A percentile compares a stretch with the other conserved stretches of the same genome.
These are phyloP conservation scores for Ochlodes sylvanus DNA, from an alignment of 2,888 invertebrate genomes.

Conservation along the genomic window DNA sequence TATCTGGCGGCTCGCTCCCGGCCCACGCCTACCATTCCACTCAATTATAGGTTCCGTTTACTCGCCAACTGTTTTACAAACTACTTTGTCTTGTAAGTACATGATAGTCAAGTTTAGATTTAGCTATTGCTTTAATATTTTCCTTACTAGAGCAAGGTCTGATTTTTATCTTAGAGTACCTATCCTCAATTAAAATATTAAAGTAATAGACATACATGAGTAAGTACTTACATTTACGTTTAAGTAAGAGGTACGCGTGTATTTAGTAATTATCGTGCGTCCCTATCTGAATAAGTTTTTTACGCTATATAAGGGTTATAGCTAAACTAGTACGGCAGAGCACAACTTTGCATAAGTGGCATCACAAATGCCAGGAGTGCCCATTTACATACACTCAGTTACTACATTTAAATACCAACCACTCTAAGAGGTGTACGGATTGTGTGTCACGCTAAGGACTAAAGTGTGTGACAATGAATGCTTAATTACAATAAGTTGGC, in stretches of 20 bases:
- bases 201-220: too few species aligned
- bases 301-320: conserved; percentile 16
- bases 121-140: neutral
- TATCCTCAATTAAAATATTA: too few species aligned
- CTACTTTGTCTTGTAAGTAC: conserved; percentile 2
- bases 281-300: conserved; percentile 8
- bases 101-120: neutral
- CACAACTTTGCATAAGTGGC: conserved; percentile 25
- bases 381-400: conserved; percentile 28
- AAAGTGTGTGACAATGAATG: conserved; percentile 30
- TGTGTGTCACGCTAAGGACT: conserved; percentile 20
- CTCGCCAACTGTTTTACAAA: conserved; percentile 33
- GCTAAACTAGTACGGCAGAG: conserved; percentile 1
- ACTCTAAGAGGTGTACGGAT: conserved; percentile 20
- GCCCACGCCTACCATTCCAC: conserved; percentile 64
- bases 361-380: conserved; percentile 21
- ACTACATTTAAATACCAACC: conserved; percentile 32
- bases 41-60: conserved; percentile 68
- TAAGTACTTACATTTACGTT: neutral
- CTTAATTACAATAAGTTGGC: conserved; percentile 28
- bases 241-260: neutral
- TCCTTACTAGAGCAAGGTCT: neutral
- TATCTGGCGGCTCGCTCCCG: conserved; percentile 49
- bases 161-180: too few species aligned
- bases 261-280: conserved; percentile 7